Conservation (phyloP, 2,113 vertebrate species). For the Sigmodon hispidus region DNA sequence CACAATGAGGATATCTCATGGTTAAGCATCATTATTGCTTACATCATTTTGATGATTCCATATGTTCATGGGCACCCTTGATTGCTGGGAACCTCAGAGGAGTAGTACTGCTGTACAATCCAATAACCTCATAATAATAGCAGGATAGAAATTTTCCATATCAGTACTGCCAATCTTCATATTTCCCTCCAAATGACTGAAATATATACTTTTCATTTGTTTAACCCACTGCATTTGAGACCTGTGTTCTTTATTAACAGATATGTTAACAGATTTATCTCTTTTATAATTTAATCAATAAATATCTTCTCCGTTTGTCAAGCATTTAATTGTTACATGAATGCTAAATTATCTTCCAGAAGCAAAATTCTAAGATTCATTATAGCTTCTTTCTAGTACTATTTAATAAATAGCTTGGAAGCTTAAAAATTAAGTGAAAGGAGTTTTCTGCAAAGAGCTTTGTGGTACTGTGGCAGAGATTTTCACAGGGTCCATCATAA, state of each 20-base stretch:
- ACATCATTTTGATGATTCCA: not conserved
- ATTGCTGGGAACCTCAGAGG: not conserved
- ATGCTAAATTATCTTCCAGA: not conserved
- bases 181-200: not conserved
- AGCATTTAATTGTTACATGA: slow-evolving; percentile 10
- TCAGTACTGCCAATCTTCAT: not conserved
- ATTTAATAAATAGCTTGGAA: not conserved
- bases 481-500: not conserved
- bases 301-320: not conserved
- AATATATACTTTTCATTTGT: not conserved
- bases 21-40: not conserved
- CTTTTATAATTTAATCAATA: not conserved
- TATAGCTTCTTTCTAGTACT: not conserved
- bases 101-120: not conserved
- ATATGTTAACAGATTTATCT: slow-evolving; percentile 16
- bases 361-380: slow-evolving; percentile 32
- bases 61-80: not conserved
- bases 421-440: not conserved
- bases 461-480: not conserved
- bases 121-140: not conserved
- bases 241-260: not conserved
- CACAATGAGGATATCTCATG: not conserved
- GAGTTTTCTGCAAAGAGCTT: not conserved
- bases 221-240: not conserved
- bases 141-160: not conserved